Percentiles rank a stretch among this genome's conserved stretches.
phyloP scores from a whole-genome alignment of 2,113 vertebrate species.

The Tauraco erythrolophus region DNA sequence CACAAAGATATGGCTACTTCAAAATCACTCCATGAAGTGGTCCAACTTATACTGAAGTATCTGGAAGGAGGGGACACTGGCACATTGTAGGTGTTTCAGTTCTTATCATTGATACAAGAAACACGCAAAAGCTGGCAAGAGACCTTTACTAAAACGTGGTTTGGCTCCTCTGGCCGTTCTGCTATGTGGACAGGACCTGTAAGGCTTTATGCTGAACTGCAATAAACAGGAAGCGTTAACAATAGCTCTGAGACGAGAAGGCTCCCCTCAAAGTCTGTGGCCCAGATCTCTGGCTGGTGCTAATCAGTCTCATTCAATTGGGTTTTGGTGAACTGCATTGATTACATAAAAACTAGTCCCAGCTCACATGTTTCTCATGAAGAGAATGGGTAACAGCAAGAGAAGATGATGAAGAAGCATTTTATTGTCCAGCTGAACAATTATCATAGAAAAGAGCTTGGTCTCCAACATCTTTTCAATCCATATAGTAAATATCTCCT shows the following conservation, averaged over 20 bases:
- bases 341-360: neutral
- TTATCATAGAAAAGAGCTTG: neutral
- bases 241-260: slow-evolving; percentile 65
- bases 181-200: neutral
- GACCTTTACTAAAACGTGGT: neutral
- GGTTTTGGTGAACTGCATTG: neutral
- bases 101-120: neutral
- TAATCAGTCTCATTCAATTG: slow-evolving; percentile 18
- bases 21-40: neutral
- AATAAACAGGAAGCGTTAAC: slow-evolving; percentile 66
- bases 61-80: neutral
- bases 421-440: neutral
- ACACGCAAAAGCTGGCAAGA: neutral
- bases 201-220: slow-evolving; percentile 49
- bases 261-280: slow-evolving; percentile 9
- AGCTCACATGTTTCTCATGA: neutral
- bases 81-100: neutral
- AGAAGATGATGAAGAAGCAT: neutral
- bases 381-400: neutral
- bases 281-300: slow-evolving; percentile 25
- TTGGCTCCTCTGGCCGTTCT: neutral
- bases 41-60: neutral
- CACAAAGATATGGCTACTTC: neutral
- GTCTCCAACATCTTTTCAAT: neutral
- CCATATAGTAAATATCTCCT: neutral